A percentile compares a stretch with the other conserved stretches of the same genome.
These are phyloP conservation scores for Mustela lutreola DNA, from an alignment of 2,113 vertebrate genomes.

Conservation along the genomic window DNA sequence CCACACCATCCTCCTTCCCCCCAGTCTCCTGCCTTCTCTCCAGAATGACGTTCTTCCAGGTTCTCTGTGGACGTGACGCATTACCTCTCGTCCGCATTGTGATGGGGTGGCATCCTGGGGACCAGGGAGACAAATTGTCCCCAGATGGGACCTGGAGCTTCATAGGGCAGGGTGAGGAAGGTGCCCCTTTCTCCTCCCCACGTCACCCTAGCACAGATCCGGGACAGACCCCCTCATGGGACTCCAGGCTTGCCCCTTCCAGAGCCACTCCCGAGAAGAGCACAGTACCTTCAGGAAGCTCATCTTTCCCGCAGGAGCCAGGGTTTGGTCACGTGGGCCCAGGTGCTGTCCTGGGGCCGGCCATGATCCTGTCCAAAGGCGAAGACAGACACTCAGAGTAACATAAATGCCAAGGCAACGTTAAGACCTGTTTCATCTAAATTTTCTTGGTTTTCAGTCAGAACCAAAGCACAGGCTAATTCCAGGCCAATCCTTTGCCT, in stretches of 20 bases:
- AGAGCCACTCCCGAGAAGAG: neutral
- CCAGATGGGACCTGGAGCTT: neutral
- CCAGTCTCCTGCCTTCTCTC: neutral
- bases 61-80: neutral
- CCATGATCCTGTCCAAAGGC: neutral
- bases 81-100: neutral
- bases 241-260: neutral
- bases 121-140: rapidly evolving
- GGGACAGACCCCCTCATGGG: rapidly evolving
- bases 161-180: neutral
- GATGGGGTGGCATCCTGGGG: neutral
- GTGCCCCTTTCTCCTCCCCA: neutral
- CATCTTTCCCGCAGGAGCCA: neutral
- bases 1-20: neutral
- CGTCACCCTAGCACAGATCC: neutral
- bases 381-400: neutral
- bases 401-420: neutral
- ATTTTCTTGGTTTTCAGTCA: neutral
- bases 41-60: neutral
- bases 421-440: neutral
- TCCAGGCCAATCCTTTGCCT: neutral
- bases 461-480: neutral
- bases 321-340: neutral
- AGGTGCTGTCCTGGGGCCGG: neutral
- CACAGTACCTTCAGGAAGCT: neutral